Evolutionary conservation across 2,888 invertebrate species (phyloP), one percentile per base, ranked within the genome.

Genomic region (Deroplatys truncata): DNA sequence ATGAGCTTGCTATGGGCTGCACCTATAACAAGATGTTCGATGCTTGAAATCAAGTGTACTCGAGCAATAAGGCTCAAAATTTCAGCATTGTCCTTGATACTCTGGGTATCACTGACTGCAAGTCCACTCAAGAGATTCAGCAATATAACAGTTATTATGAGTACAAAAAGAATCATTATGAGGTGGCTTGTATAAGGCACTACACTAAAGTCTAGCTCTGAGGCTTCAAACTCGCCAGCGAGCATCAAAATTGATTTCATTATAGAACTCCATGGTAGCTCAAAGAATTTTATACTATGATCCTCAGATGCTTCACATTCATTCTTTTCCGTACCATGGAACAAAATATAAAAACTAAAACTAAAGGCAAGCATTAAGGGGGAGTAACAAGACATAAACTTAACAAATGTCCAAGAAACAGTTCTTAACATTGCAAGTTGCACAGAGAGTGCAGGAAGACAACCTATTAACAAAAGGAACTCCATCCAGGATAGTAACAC

Each of bases 51-150:
- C 13, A 87, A 35, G 9, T 83, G 87, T 15, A 87, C 87, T 31
- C 87, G 43, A 82, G 83, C 87, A 87, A 83, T 87, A 10, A 87
- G 83, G 35, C 87, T 87, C 35, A 87, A 83, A 31, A 83, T 87
- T 43, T 87, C 87, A 25, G 87, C 83, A 28, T 87, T 83, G 28
- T 87, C 83, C n/a, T 87, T 87, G n/a, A 87, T 87, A 29, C 82
- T 83, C 28, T 87, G 87, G 7, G 87, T 87, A 28, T 87, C 87
- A 35, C 87, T 87, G 20, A 87, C 83, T 1, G 87, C 87, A 31
- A 87, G 35, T 83, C 87, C 87, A n/a, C 87, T 87, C 28, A 87
- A 25, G 82, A 87, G 43, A n/a, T 87, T 87, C n/a, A 87, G 9
- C 4, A 87, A 28, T 4, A 87, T 35, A 35, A 87, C 56, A 28